These are phyloP conservation scores for Gymnoscelis rufifasciata DNA, from an alignment of 2,888 invertebrate species.

Conservation along the genomic window DNA sequence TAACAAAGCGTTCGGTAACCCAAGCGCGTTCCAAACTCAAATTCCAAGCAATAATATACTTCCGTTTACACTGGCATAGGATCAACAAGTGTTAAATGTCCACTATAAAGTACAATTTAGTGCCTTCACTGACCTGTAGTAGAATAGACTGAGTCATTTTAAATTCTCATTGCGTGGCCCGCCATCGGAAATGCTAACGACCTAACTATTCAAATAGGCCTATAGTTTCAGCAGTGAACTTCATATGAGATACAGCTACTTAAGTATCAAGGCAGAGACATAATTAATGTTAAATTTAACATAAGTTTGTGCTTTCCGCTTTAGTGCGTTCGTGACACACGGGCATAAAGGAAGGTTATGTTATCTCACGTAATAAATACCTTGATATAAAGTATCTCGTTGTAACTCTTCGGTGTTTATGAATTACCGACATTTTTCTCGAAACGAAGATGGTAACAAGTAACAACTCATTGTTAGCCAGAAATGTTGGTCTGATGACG, in stretches of 20 bases:
- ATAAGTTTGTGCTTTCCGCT: conserved; percentile 6
- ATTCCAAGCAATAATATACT: conserved; percentile 22
- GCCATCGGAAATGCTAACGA: conserved; percentile 72
- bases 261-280: not conserved
- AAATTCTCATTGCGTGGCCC: conserved; percentile 54
- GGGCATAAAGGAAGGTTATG: not conserved
- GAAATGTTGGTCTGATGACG: conserved; percentile 19
- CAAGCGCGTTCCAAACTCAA: conserved; percentile 17
- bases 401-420: conserved; percentile 32
- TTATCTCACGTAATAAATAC: not conserved
- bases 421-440: conserved; percentile 36
- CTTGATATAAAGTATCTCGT: conserved; percentile 6
- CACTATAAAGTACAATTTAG: conserved; percentile 18
- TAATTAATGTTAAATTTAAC: not conserved
- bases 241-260: not conserved
- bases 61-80: conserved; percentile 17
- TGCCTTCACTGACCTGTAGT: conserved; percentile 14
- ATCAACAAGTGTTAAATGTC: conserved; percentile 22
- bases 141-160: conserved; percentile 40
- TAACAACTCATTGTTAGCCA: conserved; percentile 21
- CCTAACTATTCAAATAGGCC: conserved; percentile 53
- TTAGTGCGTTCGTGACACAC: conserved; percentile 17
- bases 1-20: conserved; percentile 3
- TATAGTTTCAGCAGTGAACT: conserved; percentile 6
- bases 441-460: conserved; percentile 27